Percentiles rank a stretch among this genome's conserved stretches.
These are phyloP conservation scores for Alcedo quadribrachys DNA, from an alignment of 2,797 vertebrate species.

Conservation along the genomic window DNA sequence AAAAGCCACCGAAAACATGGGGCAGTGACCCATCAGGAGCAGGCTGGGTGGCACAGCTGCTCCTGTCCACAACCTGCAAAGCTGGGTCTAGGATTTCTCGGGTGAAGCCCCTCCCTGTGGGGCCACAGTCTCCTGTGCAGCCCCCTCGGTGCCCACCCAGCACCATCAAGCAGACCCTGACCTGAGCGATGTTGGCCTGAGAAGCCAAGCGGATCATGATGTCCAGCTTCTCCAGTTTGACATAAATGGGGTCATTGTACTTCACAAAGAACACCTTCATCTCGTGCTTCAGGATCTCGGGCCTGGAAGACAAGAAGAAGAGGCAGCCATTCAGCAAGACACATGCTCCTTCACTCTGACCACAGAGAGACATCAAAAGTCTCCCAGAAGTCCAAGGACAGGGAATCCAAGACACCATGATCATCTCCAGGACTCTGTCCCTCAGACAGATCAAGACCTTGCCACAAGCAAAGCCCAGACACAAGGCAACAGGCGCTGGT, in stretches of 20 bases:
- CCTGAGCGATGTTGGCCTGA: constrained; percentile 98
- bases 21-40: not conserved
- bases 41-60: not conserved
- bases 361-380: not conserved
- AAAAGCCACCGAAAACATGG: rapidly evolving
- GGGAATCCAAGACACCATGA: rapidly evolving
- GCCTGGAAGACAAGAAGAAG: constrained; percentile 65
- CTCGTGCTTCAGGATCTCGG: constrained; percentile 96
- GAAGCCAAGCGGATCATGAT: constrained; percentile 99
- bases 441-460: not conserved
- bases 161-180: constrained; percentile 10
- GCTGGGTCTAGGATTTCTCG: too few relatives aligned
- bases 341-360: rapidly evolving
- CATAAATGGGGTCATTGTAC: constrained; percentile 98
- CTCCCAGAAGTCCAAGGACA: not conserved
- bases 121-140: rapidly evolving
- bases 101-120: rapidly evolving
- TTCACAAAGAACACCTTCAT: constrained; percentile 99
- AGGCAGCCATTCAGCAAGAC: rapidly evolving
- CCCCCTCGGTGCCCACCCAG: not conserved
- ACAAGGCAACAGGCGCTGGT: rapidly evolving
- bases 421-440: not conserved
- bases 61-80: rapidly evolving
- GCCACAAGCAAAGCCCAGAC: not conserved
- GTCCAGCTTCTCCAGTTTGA: constrained; percentile 97